Base-by-base conservation (phyloP, 2,888 invertebrate species). In the Gasteruption jaculator region DNA sequence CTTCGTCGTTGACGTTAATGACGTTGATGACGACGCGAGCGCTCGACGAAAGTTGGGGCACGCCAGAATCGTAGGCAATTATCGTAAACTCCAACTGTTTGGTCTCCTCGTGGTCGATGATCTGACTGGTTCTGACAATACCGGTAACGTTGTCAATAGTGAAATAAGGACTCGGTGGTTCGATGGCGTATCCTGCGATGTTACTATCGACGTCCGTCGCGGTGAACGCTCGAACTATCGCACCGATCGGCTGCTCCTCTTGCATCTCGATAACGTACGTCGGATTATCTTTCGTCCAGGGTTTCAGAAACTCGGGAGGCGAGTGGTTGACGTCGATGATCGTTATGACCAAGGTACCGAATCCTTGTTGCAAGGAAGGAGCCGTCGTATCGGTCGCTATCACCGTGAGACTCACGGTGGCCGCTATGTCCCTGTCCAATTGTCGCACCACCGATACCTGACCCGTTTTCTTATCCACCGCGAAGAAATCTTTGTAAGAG, bases 1-100 rank as follows among this genome's bases (percentile, higher is more conserved):
- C 83, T 61, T 91, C 89, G 58, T 94, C 93, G 57, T 95, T 94
- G 0, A 89, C 79, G 63, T 94, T 93, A 21, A 82, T 74, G 2
- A 95, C 76, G 33, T 81, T 80, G 0, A 94, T 87, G 5, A 77
- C 76, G 1, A 95, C 82, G 5, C 81, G 77, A 0, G 92, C 91
- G 0, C 84, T 77, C 0, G 90, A 78, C 3, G 88, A 85, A 32
- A 89, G 73, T 57, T 86, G 85, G 0, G 94, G 94, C 1, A 88
- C 81, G 2, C 94, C 94, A 0, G 86, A 85, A 70, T 95, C 95
- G 54, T 80, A 86, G 0, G 90, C 93, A 2, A 83, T 75, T 0
- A 91, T 83, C 0, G 83, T 84, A 63, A 94, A 90, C 63, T 86
- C 83, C 3, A 91, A 74, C 29, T 76, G 76, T 53, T 86, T 85